These are phyloP conservation scores for Macrotis lagotis DNA, from an alignment of 2,113 vertebrate genomes.

Conservation along the genomic window DNA sequence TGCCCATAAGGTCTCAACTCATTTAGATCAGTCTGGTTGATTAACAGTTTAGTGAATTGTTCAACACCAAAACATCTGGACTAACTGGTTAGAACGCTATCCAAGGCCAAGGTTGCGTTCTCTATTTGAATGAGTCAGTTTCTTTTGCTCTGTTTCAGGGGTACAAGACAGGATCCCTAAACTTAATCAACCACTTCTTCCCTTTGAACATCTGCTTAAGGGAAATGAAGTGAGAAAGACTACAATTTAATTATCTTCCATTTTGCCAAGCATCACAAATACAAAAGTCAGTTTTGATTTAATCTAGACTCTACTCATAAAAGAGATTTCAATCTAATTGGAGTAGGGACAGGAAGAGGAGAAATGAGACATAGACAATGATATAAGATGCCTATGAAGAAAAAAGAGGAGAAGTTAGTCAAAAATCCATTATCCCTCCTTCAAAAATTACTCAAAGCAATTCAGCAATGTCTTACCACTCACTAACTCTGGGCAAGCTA, in stretches of 20 bases:
- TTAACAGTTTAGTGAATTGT: background rate
- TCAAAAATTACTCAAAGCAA: background rate
- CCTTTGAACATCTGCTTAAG: background rate
- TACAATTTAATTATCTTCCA: background rate
- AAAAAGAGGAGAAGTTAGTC: background rate
- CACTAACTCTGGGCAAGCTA: background rate
- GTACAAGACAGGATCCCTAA: background rate
- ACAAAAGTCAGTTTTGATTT: background rate
- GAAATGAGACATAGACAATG: background rate
- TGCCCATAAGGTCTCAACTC: background rate
- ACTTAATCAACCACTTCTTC: background rate
- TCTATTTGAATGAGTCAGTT: background rate
- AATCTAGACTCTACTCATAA: too few relatives aligned
- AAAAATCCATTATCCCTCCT: background rate
- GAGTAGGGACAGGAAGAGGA: background rate
- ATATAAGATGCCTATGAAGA: background rate
- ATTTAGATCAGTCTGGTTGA: background rate
- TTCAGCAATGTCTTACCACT: background rate
- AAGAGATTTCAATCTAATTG: background rate
- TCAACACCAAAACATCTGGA: background rate
- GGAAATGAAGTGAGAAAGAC: background rate
- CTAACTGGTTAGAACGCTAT: background rate
- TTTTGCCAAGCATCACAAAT: background rate
- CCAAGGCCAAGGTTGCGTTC: background rate
- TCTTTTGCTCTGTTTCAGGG: background rate